Percentiles rank a stretch among this genome's conserved stretches.
These are phyloP conservation scores for Galleria mellonella DNA, from an alignment of 1,140 invertebrate genomes.

Conservation along the genomic window DNA sequence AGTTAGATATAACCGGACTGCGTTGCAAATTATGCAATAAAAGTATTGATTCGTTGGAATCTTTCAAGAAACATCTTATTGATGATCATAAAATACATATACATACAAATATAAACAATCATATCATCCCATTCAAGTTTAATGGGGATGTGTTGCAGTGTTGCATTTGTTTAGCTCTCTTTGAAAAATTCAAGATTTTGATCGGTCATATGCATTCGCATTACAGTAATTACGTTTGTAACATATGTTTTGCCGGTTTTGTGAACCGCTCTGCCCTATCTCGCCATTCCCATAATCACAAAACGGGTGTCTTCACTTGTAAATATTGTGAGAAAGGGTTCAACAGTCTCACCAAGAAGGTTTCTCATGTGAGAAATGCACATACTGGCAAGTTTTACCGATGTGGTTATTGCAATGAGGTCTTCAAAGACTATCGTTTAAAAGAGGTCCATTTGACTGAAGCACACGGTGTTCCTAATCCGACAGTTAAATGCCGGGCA, in stretches of 20 bases:
- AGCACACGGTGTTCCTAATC: conserved; percentile 29
- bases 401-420: conserved; percentile 42
- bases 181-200: conserved; percentile 41
- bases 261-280: conserved; percentile 26
- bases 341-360: conserved; percentile 27
- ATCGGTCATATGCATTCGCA: conserved; percentile 50
- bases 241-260: conserved; percentile 37
- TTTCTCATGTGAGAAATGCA: conserved; percentile 39
- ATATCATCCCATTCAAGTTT: conserved; percentile 22
- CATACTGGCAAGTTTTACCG: conserved; percentile 27
- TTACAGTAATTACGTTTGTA: conserved; percentile 43
- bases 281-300: conserved; percentile 33
- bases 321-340: conserved; percentile 34
- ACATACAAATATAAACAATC: conserved; percentile 13
- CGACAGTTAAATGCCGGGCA: conserved; percentile 35
- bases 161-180: conserved; percentile 29
- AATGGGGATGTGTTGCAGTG: conserved; percentile 27
- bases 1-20: conserved; percentile 25
- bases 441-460: conserved; percentile 38
- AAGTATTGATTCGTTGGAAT: conserved; percentile 12
- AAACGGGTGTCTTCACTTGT: conserved; percentile 31
- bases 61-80: neutral
- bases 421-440: conserved; percentile 29
- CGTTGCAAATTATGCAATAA: conserved; percentile 19
- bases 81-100: conserved; percentile 14